Conservation (phyloP, 2,113 vertebrate genomes). For the Protobothrops mucrosquamatus region DNA sequence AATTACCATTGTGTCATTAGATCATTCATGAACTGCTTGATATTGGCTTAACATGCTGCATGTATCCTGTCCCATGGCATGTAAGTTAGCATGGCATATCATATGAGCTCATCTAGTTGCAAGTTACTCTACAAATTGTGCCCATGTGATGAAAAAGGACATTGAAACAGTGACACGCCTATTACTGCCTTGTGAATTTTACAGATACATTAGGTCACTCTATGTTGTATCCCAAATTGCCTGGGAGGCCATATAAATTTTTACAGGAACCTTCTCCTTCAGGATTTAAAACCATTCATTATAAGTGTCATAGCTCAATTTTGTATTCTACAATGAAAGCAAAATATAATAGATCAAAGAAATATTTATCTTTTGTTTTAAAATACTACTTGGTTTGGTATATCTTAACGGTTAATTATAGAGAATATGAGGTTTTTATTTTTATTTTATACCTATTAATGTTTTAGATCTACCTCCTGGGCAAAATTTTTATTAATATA, state of each 20-base stretch:
- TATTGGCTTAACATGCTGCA: neutral
- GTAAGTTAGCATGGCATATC: neutral
- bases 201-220: no score
- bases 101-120: neutral
- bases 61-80: neutral
- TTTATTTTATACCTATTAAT: neutral
- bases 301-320: neutral
- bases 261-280: neutral
- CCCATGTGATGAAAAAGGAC: neutral
- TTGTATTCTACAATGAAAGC: neutral
- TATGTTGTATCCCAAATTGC: neutral
- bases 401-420: neutral
- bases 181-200: no score
- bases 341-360: neutral
- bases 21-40: neutral
- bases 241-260: neutral
- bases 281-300: neutral
- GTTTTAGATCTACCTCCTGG: neutral
- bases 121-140: neutral
- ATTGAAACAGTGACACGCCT: neutral
- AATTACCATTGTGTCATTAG: neutral
- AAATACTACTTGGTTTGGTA: neutral
- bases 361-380: neutral
- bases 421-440: neutral
- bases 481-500: neutral